Evolutionary conservation across 2,888 invertebrate species (phyloP).

Genomic region (Apodemia duryi): DNA sequence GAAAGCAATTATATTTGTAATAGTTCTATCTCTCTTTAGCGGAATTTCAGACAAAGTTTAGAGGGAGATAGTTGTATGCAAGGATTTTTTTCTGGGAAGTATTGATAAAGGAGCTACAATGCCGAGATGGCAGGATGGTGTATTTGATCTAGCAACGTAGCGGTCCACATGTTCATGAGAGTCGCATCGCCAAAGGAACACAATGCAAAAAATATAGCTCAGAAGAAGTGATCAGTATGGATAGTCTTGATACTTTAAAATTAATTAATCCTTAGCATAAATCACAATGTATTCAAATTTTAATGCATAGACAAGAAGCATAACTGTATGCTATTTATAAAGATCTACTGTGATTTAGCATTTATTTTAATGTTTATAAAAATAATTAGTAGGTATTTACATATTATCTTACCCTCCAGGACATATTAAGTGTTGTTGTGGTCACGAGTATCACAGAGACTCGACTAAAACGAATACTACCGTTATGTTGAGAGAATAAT

Average conservation of each 20-base stretch:
- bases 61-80: constrained; percentile 52
- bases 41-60: constrained; percentile 33
- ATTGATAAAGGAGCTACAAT: constrained; percentile 73
- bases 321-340: too few species aligned
- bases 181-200: constrained; percentile 56
- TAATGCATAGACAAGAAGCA: too few species aligned
- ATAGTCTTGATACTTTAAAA: constrained; percentile 47
- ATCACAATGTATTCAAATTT: neutral
- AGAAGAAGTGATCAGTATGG: constrained; percentile 38
- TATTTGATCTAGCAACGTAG: constrained; percentile 77
- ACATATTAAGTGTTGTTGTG: too few species aligned
- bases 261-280: neutral
- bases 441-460: too few species aligned
- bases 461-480: too few species aligned
- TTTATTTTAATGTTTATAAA: too few species aligned
- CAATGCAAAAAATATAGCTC: constrained; percentile 70
- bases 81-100: constrained; percentile 54
- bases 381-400: too few species aligned
- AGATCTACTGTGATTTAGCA: too few species aligned
- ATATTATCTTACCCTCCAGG: too few species aligned
- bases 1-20: constrained; percentile 55
- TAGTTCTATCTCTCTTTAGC: constrained; percentile 39
- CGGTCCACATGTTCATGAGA: constrained; percentile 77
- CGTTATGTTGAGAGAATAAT: too few species aligned
- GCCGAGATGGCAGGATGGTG: constrained; percentile 65